Base-by-base conservation (phyloP, 64 coral and sea anemone species). In the Stichodactyla mertensii region DNA sequence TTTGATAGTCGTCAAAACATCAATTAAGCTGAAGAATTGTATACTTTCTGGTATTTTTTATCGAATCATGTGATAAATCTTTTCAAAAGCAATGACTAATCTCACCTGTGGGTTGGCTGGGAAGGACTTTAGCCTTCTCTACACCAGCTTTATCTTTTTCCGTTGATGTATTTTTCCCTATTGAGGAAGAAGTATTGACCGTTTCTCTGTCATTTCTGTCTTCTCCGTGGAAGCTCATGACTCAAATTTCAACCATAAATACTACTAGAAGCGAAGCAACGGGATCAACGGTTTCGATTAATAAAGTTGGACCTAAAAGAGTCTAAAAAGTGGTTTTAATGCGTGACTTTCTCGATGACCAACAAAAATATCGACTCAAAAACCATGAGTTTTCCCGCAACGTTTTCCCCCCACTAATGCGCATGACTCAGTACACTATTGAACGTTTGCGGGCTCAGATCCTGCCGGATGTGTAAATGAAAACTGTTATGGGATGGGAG, bases 311-410 rank as follows among this genome's bases (percentile, higher is more conserved):
- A 4, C 52, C 19, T 20, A 31, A 19, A 1, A 31, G 6, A 52
- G 52, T 18, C 18, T 15, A 54, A 81, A 55, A 20, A n/a, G 13
- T 55, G 53, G 15, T 74, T 36, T 31, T 28, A 74, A 81, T 20
- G 53, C 15, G 20, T 81, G 51, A 53, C 51, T 81, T 81, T 81
- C 24, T 22, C 51, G 78, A 81, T 15, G 16, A 28, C 26, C 51
- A 55, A 81, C 53, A 81, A 81, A 52, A 81, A 81, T 55, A 15
- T 81, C 78, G 53, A 81, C 77, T 79, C 77, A 79, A 79, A 79
- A 15, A 53, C 78, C 78, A 81, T 81, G 78, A 81, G 78, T 81
- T 81, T 81, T 81, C 78, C 78, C 78, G 78, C 78, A 81, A 81
- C 36, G 51, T 52, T 9, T 19, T 20, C 0, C 22, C 4, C 26